These are phyloP conservation scores for Orestias chungarensis DNA, from an alignment of 2,797 vertebrate genomes.

Conservation along the genomic window DNA sequence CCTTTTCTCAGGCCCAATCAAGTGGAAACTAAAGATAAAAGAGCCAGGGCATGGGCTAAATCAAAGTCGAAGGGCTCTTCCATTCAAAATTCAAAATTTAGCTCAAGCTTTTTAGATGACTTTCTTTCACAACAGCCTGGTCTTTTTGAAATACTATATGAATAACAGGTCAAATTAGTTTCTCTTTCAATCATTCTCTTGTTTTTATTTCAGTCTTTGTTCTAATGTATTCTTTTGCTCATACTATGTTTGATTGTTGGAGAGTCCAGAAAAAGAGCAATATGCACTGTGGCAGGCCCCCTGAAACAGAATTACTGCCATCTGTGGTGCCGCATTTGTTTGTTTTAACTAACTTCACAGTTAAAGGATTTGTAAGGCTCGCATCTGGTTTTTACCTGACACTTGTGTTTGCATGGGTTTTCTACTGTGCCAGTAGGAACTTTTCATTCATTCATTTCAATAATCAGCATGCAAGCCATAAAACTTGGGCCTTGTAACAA, in stretches of 20 bases:
- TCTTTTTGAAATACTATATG: neutral
- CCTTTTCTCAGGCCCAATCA: neutral
- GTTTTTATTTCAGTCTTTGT: neutral
- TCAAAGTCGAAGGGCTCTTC: neutral
- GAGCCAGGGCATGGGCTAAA: neutral
- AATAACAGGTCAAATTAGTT: neutral
- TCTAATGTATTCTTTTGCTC: neutral
- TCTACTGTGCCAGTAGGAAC: neutral
- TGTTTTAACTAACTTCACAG: neutral
- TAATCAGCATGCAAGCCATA: neutral
- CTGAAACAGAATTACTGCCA: too few species aligned
- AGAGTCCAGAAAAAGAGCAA: neutral
- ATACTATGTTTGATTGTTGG: neutral
- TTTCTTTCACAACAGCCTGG: neutral
- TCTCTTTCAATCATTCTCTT: neutral
- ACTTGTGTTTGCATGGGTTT: too few species aligned
- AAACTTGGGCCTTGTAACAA: neutral
- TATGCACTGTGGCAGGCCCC: neutral
- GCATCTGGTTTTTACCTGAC: neutral
- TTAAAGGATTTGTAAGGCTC: neutral
- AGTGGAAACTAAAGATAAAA: conserved; percentile 5
- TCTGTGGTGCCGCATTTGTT: neutral
- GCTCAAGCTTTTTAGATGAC: neutral
- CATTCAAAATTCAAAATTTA: neutral
- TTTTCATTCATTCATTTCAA: neutral